Evolutionary conservation across 1,140 invertebrate species (phyloP).

Genomic region (Antheraea mylitta): DNA sequence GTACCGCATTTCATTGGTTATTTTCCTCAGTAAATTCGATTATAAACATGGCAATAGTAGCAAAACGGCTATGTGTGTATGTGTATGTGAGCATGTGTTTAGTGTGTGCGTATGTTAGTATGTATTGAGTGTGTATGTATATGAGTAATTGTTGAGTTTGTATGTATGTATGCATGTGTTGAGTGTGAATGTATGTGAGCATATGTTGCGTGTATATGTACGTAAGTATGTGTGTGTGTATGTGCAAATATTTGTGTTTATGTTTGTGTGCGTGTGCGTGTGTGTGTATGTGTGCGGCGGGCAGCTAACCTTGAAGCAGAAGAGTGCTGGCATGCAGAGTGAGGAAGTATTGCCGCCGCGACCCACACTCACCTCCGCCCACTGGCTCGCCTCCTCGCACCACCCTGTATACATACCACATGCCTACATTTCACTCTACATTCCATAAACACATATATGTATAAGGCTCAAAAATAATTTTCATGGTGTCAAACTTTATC

Average conservation of each 20-base stretch:
- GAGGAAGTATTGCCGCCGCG: conserved; percentile 78
- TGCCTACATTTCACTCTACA: neutral
- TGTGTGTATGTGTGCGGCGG: conserved; percentile 19
- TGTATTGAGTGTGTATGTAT: too few relatives aligned
- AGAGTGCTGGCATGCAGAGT: conserved; percentile 87
- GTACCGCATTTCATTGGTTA: too few relatives aligned
- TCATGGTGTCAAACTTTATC: too few relatives aligned
- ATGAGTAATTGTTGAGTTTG: too few relatives aligned
- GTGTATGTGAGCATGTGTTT: too few relatives aligned
- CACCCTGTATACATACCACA: conserved; percentile 14
- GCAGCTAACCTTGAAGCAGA: conserved; percentile 86
- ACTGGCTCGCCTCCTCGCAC: conserved; percentile 28
- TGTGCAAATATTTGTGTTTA: neutral
- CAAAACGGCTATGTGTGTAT: neutral
- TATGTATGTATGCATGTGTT: too few relatives aligned
- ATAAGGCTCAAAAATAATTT: too few relatives aligned
- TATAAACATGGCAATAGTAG: neutral
- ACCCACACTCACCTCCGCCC: conserved; percentile 82
- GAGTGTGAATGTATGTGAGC: too few relatives aligned
- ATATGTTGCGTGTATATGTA: too few relatives aligned
- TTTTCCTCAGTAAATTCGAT: too few relatives aligned
- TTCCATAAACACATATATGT: neutral
- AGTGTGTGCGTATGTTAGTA: too few relatives aligned
- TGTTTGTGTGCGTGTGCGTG: conserved; percentile 10
- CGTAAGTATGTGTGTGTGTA: neutral